phyloP scores from a whole-genome alignment of 2,888 invertebrate genomes.

The Ametastegia equiseti region DNA sequence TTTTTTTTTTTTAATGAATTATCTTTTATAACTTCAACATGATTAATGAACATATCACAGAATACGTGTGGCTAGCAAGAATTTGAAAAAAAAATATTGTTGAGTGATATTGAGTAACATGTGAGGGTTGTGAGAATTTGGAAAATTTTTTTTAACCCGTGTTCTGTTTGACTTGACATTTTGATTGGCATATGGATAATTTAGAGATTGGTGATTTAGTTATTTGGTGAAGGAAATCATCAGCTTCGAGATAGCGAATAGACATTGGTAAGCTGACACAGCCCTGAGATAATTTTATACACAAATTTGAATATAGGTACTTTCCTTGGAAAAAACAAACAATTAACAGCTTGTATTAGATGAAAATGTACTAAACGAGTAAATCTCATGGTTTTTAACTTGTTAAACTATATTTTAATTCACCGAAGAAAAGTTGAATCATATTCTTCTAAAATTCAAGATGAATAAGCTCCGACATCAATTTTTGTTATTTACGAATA shows the following conservation, averaged over 20 bases:
- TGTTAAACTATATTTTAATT: background rate
- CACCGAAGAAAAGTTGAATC: background rate
- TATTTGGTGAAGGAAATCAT: constrained; percentile 40
- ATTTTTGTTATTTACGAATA: background rate
- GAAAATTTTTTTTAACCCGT: constrained; percentile 56
- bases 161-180: constrained; percentile 58
- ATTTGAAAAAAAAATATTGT: constrained; percentile 48
- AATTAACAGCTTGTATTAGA: background rate
- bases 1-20: background rate
- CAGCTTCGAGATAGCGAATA: constrained; percentile 27
- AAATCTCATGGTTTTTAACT: background rate
- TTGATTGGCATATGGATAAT: constrained; percentile 47
- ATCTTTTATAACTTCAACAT: too few species aligned
- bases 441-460: background rate
- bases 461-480: background rate
- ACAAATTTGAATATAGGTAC: too few species aligned
- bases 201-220: background rate
- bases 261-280: constrained; percentile 51
- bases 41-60: constrained; percentile 1
- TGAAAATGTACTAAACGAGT: too few species aligned
- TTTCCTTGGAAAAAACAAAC: too few species aligned
- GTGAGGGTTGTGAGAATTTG: constrained; percentile 57
- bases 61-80: constrained; percentile 44
- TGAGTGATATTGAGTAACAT: constrained; percentile 55
- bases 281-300: constrained; percentile 7